Evolutionary conservation across 2,797 vertebrate genomes (phyloP), one percentile per base, ranked within the genome.

Genomic region (Anabacerthia variegaticeps): DNA sequence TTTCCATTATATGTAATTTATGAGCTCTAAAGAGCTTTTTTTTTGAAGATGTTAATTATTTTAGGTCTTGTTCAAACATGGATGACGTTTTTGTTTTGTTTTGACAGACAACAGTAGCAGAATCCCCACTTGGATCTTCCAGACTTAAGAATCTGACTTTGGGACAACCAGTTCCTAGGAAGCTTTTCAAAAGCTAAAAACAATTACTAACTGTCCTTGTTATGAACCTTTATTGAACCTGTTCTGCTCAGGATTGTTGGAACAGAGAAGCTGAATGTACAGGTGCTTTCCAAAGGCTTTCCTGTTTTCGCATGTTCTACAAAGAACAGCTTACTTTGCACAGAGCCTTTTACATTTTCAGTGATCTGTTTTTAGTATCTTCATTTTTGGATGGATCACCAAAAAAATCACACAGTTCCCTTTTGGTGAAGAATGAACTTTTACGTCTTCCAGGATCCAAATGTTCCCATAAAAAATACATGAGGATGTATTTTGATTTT

Each of bases 81-180:
- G 22, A 4, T 75, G 75, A 75, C 18, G 9, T 55, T 89, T 94
- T 27, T 69, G 39, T 44, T 91, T 88, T 39, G 63, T 67, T 91
- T 93, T 92, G 34, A 86, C 96, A 98, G 98, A 44, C 89, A 81
- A 68, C 54, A 63, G 68, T 73, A 76, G 14, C 92, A 54, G 75
- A 97, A 8, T 98, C 98, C 27, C 98, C 98, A 7, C 96, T 98
- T 68, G 96, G 95, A 7, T 97, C 97, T 87, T 94, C 92, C 46
- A 93, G 48, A 74, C 75, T 98, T 65, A 89, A 72, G 89, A 97
- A 94, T 65, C 74, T 98, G 83, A 96, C 81, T 87, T 82, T 98
- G 62, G 93, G 88, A 81, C 78, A 55, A 10, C 43, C 92, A n/a
- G 56, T 21, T 56, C 92, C 95, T 24, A 98, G 84, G 94, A 94